phyloP scores from a whole-genome alignment of 2,797 vertebrate genomes.

The Euphonia xanthogaster region DNA sequence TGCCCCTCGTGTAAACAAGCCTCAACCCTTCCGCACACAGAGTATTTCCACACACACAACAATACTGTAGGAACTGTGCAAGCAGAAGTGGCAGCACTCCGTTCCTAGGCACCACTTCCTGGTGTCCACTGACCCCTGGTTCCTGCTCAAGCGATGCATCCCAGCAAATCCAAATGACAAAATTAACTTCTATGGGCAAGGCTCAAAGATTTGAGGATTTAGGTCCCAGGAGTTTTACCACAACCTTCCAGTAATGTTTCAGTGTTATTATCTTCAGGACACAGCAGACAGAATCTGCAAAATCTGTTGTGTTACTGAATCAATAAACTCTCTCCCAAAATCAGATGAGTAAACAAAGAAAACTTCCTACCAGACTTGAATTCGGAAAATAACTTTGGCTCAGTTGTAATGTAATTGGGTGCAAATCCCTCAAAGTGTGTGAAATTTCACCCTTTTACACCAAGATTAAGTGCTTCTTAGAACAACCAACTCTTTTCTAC shows the following conservation, averaged over 20 bases:
- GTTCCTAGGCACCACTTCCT: background rate
- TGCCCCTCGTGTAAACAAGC: background rate
- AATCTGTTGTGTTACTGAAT: background rate
- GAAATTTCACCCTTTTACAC: background rate
- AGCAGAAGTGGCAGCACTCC: background rate
- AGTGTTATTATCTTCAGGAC: background rate
- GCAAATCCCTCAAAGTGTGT: background rate
- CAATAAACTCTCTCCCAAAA: background rate
- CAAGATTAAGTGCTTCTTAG: background rate
- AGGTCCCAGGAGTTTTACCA: background rate
- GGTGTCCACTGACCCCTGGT: background rate
- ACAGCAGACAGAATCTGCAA: background rate
- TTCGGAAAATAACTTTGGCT: background rate
- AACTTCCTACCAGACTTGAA: background rate
- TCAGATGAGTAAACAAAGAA: background rate
- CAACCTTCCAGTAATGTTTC: background rate
- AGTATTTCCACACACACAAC: background rate
- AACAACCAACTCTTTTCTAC: background rate
- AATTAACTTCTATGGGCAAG: accelerated
- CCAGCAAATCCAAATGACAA: background rate
- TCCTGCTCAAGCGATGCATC: background rate
- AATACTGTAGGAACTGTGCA: background rate
- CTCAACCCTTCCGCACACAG: background rate
- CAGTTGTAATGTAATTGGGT: background rate
- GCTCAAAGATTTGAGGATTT: background rate